Conservation (phyloP, 2,113 vertebrate genomes). For the Holacanthus passer region DNA sequence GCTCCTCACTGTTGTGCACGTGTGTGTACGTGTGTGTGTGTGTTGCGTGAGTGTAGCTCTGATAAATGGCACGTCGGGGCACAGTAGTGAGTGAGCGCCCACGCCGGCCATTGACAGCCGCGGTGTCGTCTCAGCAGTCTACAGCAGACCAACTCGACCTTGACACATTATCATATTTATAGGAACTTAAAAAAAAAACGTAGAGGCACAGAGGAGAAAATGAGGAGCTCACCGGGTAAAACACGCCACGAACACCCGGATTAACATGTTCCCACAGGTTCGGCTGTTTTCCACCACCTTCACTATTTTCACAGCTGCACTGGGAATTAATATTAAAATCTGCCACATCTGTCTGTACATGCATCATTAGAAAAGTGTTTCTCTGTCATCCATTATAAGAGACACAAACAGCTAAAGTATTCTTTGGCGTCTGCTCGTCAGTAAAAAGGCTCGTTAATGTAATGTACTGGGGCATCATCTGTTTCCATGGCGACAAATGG, state of each 20-base stretch:
- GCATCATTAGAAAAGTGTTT: neutral
- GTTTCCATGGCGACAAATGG: slow-evolving; percentile 69
- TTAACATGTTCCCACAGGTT: neutral
- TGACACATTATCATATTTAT: slow-evolving; percentile 27
- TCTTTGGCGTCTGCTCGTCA: neutral
- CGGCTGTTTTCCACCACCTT: neutral
- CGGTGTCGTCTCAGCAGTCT: neutral
- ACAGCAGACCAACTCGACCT: slow-evolving; percentile 1
- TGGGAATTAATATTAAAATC: neutral
- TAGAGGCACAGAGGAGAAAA: neutral
- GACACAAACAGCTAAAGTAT: neutral
- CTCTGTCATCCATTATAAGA: slow-evolving; percentile 23
- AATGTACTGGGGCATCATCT: neutral
- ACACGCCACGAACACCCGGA: neutral
- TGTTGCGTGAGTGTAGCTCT: slow-evolving; percentile 15
- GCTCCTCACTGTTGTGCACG: neutral
- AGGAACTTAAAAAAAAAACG: neutral
- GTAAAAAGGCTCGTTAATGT: slow-evolving; percentile 8
- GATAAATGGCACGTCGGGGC: slow-evolving; percentile 5
- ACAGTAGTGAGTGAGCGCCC: slow-evolving; percentile 21
- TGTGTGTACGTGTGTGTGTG: neutral
- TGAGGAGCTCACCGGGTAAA: neutral
- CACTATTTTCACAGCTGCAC: neutral
- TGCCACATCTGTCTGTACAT: fast-evolving
- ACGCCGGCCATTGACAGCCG: neutral